phyloP scores from a whole-genome alignment of 2,797 vertebrate species.

The Sebastes steindachneri region DNA sequence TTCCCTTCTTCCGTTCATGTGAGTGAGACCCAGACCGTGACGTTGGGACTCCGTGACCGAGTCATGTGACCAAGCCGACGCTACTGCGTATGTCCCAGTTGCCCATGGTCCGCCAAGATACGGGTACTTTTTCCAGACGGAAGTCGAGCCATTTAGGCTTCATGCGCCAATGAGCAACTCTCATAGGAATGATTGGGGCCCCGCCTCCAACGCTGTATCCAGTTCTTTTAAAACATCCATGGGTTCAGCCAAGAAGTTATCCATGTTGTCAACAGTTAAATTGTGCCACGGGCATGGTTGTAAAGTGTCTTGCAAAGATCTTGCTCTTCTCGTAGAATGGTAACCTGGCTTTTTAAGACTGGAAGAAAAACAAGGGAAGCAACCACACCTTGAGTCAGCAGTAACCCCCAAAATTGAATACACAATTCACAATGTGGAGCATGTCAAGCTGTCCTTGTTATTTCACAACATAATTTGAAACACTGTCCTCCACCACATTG shows the following conservation, averaged over 20 bases:
- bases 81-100: no score
- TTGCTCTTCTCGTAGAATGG: background rate
- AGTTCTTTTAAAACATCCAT: no score
- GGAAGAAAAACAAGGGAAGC: background rate
- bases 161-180: no score
- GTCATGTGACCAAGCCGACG: no score
- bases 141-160: no score
- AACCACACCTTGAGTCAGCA: background rate
- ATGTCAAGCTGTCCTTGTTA: slow-evolving; percentile 20
- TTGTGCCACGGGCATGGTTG: background rate
- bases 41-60: no score
- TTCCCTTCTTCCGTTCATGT: no score
- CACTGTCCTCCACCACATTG: slow-evolving; percentile 11
- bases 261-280: slow-evolving; percentile 10
- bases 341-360: slow-evolving; percentile 3
- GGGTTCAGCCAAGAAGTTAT: background rate
- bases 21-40: no score
- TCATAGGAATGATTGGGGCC: no score
- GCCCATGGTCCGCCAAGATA: no score
- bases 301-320: background rate
- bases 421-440: slow-evolving; percentile 25
- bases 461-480: slow-evolving; percentile 31
- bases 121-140: no score
- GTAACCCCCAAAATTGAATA: slow-evolving; percentile 5
- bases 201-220: no score